Conservation (phyloP, 37 sponge, comb jelly and placozoan genomes). For the Dysidea cf. avara region DNA sequence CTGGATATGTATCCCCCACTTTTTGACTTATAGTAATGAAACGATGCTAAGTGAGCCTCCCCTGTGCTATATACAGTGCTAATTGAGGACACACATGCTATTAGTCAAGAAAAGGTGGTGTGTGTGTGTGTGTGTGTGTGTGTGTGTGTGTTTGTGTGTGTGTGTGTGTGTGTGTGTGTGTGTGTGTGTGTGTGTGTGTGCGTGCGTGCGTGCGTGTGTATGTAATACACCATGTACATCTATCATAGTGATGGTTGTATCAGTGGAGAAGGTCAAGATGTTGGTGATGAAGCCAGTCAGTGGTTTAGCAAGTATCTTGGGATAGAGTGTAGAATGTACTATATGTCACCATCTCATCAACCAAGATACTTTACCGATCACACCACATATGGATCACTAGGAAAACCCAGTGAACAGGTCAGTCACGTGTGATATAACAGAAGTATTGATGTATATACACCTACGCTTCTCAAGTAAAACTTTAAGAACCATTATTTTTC, state of each 20-base stretch:
- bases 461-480: not conserved
- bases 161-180: no score
- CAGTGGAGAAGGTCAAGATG: constrained; percentile 28
- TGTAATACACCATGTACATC: no score
- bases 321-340: constrained; percentile 27
- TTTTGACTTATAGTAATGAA: no score
- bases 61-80: no score
- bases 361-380: constrained; percentile 20
- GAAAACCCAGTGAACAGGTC: constrained; percentile 29
- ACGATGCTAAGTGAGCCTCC: no score
- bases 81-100: no score
- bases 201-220: no score
- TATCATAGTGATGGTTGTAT: not conserved
- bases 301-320: constrained; percentile 40
- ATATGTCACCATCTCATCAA: constrained; percentile 31
- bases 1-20: no score
- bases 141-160: no score
- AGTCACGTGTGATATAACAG: not conserved
- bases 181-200: no score
- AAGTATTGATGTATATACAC: not conserved
- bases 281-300: constrained; percentile 33
- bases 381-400: constrained; percentile 3
- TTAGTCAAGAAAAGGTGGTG: no score
- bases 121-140: no score
- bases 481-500: not conserved